A percentile compares a stretch with the other conserved stretches of the same genome.
Evolutionary conservation across 2,888 invertebrate genomes (phyloP).

Genomic region (Mylabris sibirica): DNA sequence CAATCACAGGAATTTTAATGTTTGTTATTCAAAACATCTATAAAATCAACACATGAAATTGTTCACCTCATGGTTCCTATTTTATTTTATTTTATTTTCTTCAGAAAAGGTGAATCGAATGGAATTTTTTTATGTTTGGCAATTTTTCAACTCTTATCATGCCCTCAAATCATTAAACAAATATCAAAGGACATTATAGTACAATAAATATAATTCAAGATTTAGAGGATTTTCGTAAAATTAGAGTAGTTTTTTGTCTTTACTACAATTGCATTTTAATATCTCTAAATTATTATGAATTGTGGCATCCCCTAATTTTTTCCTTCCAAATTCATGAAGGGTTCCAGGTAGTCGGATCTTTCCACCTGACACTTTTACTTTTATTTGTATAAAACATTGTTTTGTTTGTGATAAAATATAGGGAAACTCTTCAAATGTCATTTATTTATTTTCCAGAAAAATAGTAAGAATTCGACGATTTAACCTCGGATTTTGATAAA

Average conservation of each 20-base stretch:
- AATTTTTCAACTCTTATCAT: conserved; percentile 4
- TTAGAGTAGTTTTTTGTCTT: background rate
- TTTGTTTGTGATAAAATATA: conserved; percentile 27
- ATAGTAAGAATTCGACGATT: background rate
- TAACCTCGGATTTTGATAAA: conserved; percentile 11
- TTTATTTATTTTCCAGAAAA: background rate
- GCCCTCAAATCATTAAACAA: background rate
- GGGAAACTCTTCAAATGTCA: conserved; percentile 6
- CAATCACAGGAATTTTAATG: conserved; percentile 21
- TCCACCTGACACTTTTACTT: conserved; percentile 43
- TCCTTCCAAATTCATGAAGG: background rate
- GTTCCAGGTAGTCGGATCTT: conserved; percentile 27
- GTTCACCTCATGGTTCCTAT: background rate
- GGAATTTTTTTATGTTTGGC: conserved; percentile 8
- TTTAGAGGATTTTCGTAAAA: background rate
- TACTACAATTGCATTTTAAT: conserved; percentile 8
- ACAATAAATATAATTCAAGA: background rate
- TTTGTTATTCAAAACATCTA: conserved; percentile 24
- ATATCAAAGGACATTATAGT: background rate
- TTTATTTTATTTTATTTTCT: no score
- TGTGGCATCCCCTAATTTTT: background rate
- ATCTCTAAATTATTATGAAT: background rate
- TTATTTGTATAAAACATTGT: conserved; percentile 36
- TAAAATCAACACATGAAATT: conserved; percentile 13
- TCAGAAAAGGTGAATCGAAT: background rate